Base-by-base conservation (phyloP, 2,888 invertebrate genomes). In the Camptogramma bilineatum region DNA sequence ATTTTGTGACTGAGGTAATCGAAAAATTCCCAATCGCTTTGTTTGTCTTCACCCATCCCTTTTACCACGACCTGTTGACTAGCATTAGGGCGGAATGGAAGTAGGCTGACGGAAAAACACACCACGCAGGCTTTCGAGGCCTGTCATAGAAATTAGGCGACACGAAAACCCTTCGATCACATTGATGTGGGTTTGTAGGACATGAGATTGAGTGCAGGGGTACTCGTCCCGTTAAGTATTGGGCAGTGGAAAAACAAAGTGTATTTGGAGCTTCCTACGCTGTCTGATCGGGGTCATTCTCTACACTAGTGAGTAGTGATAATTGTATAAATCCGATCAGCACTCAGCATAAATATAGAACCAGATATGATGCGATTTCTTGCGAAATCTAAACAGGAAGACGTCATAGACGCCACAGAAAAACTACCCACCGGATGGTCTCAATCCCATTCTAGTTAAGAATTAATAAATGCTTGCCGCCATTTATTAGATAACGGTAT, bases 21-120 rank as follows among this genome's bases (percentile, higher is more conserved):
- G 28, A 9, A 17, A 16, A 19, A 52, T 34, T 24, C 9, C 73
- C 80, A 79, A 82, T 81, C 75, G 70, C 80, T 81, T 78, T 82
- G 80, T 79, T 81, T 79, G 71, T 61, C 52, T 62, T 62, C 63
- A 74, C 73, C 76, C 74, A 81, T 78, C 79, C 78, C 79, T 78
- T 83, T 78, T 80, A 73, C 77, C 76, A 78, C 80, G 79, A 82
- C 64, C 53, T 62, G 19, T 52, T 56, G 55, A 46, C 31, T 1
- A 46, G 39, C 52, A 62, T 58, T 58, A 48, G 48, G 54, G 53
- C 28, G 50, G 21, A 42, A 16, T 28, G 62, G 66, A 82, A 73
- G 71, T 78, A 75, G 76, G 74, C 65, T 69, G 73, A 68, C 76
- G 85, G 82, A 85, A 85, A 85, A 81, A 80, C 79, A 81, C 67